A percentile compares a stretch with the other conserved stretches of the same genome.
phyloP scores from a whole-genome alignment of 2,113 vertebrate genomes.

The Rhombomys opimus region DNA sequence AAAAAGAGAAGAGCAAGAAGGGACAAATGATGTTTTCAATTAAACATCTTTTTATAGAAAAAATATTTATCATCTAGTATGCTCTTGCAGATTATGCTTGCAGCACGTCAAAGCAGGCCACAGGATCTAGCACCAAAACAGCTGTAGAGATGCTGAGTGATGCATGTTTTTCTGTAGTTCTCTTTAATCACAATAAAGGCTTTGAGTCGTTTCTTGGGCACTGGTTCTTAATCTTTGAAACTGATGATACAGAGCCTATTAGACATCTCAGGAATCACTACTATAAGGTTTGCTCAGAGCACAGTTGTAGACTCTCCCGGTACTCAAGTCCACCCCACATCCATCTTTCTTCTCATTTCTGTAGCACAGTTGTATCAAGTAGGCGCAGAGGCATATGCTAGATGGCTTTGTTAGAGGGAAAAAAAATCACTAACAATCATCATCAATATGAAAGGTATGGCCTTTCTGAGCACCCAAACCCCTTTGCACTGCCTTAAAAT shows the following conservation, averaged over 20 bases:
- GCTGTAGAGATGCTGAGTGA: neutral
- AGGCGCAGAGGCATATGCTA: conserved; percentile 24
- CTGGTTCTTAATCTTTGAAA: conserved; percentile 3
- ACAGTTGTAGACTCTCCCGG: conserved; percentile 28
- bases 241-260: neutral
- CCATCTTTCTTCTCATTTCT: neutral
- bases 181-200: neutral
- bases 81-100: neutral
- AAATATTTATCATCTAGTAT: no score
- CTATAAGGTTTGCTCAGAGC: conserved; percentile 8
- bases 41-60: no score
- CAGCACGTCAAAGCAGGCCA: neutral
- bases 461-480: neutral
- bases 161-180: neutral
- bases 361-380: neutral
- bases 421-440: neutral
- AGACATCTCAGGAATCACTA: neutral
- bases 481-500: neutral
- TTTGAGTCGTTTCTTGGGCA: neutral
- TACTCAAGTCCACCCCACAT: neutral
- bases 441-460: neutral
- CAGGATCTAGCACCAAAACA: neutral
- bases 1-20: no score
- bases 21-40: no score
- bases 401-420: neutral